A percentile compares a stretch with the other conserved stretches of the same genome.
Evolutionary conservation across 53 echinoderm and acorn worm species (phyloP).

Genomic region (Luidia sarsii): DNA sequence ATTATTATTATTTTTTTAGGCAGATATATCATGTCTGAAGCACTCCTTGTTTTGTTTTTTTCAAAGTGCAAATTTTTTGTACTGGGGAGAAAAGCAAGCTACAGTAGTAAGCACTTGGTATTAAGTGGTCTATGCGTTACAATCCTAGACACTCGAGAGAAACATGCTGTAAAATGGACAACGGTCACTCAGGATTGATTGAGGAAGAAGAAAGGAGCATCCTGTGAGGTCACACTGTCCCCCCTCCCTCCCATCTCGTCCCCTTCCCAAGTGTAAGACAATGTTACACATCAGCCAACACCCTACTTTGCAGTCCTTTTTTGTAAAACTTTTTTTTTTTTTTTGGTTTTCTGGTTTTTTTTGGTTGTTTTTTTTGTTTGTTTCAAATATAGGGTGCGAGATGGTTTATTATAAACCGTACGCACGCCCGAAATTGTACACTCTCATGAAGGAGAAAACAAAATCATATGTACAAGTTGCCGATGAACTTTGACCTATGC

Average conservation of each 20-base stretch:
- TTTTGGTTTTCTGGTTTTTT: too few relatives aligned
- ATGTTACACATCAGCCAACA: too few relatives aligned
- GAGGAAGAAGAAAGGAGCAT: constrained; percentile 3
- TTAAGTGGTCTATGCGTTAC: constrained; percentile 34
- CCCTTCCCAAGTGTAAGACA: too few relatives aligned
- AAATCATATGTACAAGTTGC: constrained; percentile 52
- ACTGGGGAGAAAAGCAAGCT: constrained; percentile 45
- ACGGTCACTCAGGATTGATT: constrained; percentile 7
- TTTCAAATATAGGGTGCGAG: too few relatives aligned
- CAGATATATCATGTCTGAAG: constrained; percentile 34
- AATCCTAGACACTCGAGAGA: constrained; percentile 45
- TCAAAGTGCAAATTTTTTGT: constrained; percentile 40
- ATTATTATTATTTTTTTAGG: constrained; percentile 1
- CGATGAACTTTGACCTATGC: constrained; percentile 20
- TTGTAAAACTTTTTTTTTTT: too few relatives aligned
- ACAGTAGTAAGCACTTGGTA: constrained; percentile 28
- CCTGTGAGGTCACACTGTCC: constrained; percentile 3
- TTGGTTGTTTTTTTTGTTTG: too few relatives aligned
- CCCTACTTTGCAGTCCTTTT: too few relatives aligned
- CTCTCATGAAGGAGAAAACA: constrained; percentile 32
- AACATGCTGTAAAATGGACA: constrained; percentile 32
- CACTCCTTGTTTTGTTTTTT: constrained; percentile 9
- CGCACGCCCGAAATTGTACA: constrained; percentile 36
- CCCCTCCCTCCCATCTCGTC: too few relatives aligned
- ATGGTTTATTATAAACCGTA: constrained; percentile 15